Conservation (phyloP, 2,113 vertebrate species). For the Lagopus leucura region DNA sequence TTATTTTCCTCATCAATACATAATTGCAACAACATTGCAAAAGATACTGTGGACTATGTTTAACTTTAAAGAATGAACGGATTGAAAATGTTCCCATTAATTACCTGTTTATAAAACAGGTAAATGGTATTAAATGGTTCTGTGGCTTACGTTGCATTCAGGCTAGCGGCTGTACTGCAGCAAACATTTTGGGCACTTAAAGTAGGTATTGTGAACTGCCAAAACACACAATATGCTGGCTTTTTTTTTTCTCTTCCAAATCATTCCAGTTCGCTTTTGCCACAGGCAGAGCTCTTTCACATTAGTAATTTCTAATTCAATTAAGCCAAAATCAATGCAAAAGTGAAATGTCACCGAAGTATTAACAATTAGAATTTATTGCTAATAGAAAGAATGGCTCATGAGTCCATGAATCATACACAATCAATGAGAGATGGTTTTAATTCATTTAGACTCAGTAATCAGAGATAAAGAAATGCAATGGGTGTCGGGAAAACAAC, state of each 20-base stretch:
- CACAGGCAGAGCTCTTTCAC: neutral
- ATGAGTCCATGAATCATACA: neutral
- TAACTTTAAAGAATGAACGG: neutral
- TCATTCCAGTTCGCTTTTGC: conserved; percentile 12
- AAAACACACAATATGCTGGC: neutral
- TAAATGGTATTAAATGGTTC: neutral
- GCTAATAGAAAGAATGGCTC: neutral
- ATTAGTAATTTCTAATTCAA: conserved; percentile 11
- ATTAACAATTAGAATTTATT: conserved; percentile 32
- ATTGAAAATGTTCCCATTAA: neutral
- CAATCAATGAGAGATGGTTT: neutral
- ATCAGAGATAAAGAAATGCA: neutral
- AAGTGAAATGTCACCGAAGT: conserved; percentile 28
- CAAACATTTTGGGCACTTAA: neutral
- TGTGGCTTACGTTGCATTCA: neutral
- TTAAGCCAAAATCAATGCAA: conserved; percentile 46
- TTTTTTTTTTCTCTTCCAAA: neutral
- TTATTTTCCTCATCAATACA: neutral
- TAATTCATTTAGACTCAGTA: neutral
- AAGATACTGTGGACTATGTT: neutral
- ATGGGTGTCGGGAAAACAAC: neutral
- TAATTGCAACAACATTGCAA: neutral
- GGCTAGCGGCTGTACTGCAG: neutral
- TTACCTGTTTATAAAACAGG: neutral
- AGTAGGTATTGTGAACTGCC: neutral